Base-by-base conservation (phyloP, 2,888 invertebrate genomes). In the Poecilobothrus nobilitatus region DNA sequence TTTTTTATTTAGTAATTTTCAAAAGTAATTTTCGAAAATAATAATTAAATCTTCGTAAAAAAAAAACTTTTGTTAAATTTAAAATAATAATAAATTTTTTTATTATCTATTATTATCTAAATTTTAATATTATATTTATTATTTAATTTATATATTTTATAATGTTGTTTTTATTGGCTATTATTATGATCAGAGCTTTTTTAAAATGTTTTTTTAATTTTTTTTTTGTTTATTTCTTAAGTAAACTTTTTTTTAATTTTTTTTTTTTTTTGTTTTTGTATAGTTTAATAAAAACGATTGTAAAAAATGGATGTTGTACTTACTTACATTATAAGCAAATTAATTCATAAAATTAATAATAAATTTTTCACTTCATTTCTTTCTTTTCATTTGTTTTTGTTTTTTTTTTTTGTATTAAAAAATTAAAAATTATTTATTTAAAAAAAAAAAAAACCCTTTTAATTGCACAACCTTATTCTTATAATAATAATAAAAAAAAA, bases 231-330 rank as follows among this genome's bases (percentile, higher is more conserved):
- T 41, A 41, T 41, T 41, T 27, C 5, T 27, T 27, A 27, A 70
- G 65, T 61, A 67, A 68, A 66, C 66, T 70, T 71, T 62, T 66
- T n/a, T n/a, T n/a, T n/a, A n/a, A n/a, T n/a, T n/a, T n/a, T n/a
- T n/a, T 12, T 53, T 53, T 53, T 53, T 12, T 53, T 53, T 53
- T 53, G 2, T 18, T 41, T 53, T 18, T 53, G 7, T n/a, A 53
- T 18, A 53, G 9, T 37, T 37, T 37, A 53, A 53, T 15, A 62
- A 69, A 68, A 62, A 67, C 6, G 22, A 18, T 53, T 53, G 9
- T 53, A 53, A 37, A 18, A 53, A 53, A 53, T 53, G 53, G 53
- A 15, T 53, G 53, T 53, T 53, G 53, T 53, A 53, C 53, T 53
- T 53, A 53, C 53, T 53, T 53, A 53, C 53, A 53, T 53, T 53